Conservation (phyloP, 2,888 invertebrate genomes). For the Periphyllus acericola region DNA sequence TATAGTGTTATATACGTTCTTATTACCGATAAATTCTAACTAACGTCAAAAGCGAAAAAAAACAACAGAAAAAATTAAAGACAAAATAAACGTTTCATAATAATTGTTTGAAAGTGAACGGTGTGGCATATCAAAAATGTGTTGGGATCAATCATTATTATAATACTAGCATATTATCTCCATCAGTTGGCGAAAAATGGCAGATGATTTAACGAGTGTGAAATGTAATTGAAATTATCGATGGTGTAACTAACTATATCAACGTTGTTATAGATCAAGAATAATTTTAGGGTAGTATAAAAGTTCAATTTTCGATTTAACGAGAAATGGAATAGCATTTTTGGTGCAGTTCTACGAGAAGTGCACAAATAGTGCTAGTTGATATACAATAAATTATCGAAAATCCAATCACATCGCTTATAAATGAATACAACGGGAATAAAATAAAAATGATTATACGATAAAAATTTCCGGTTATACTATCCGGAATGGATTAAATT, state of each 20-base stretch:
- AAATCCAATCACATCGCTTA: too few species aligned
- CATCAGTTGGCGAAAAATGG: not conserved
- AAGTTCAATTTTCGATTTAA: too few species aligned
- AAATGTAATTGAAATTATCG: not conserved
- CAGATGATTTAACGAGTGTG: not conserved
- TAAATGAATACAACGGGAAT: too few species aligned
- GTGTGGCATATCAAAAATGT: conserved; percentile 38
- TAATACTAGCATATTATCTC: not conserved
- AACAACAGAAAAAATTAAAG: conserved; percentile 1
- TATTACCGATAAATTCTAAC: conserved; percentile 46
- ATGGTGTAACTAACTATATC: not conserved
- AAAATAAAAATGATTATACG: too few species aligned
- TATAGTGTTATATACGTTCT: conserved; percentile 7
- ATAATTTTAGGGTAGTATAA: too few species aligned
- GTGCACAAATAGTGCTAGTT: too few species aligned
- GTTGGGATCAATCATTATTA: conserved; percentile 3
- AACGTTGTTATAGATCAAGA: too few species aligned
- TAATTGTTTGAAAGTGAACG: conserved; percentile 8
- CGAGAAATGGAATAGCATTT: too few species aligned
- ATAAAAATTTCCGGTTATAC: too few species aligned
- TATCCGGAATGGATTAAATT: too few species aligned
- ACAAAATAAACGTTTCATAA: not conserved
- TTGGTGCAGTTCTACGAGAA: too few species aligned
- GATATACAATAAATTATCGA: too few species aligned
- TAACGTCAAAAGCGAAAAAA: conserved; percentile 47